Conservation (phyloP, 2,797 vertebrate species). For the Lepilemur septentrionalis region DNA sequence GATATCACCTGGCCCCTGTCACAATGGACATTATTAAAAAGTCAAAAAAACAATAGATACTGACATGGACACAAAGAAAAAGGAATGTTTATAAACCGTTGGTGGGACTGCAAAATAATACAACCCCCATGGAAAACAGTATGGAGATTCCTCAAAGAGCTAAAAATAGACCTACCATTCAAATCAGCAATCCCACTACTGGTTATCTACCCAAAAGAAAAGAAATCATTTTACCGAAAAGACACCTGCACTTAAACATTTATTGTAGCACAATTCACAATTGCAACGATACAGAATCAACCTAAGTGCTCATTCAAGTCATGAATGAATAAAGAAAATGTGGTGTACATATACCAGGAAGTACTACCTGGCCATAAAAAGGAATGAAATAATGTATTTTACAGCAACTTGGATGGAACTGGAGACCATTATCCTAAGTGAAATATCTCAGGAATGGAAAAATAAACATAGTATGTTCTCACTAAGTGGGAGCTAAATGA, state of each 20-base stretch:
- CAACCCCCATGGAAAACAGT: not conserved
- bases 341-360: not conserved
- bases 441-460: not conserved
- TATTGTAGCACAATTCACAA: not conserved
- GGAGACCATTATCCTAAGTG: not conserved
- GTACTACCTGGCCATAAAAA: not conserved
- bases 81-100: not conserved
- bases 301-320: not conserved
- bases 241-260: not conserved
- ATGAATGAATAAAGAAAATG: not conserved
- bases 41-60: not conserved
- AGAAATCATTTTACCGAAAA: not conserved
- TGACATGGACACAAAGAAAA: not conserved
- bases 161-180: not conserved
- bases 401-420: not conserved
- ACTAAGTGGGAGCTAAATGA: not conserved
- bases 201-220: not conserved
- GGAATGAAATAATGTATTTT: not conserved
- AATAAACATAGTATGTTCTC: not conserved
- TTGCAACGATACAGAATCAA: not conserved
- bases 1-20: not conserved
- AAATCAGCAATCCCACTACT: not conserved
- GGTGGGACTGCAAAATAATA: not conserved
- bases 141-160: not conserved
- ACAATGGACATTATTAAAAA: not conserved